A percentile compares a stretch with the other conserved stretches of the same genome.
phyloP scores from a whole-genome alignment of 2,113 vertebrate species.

The Lepus europaeus region DNA sequence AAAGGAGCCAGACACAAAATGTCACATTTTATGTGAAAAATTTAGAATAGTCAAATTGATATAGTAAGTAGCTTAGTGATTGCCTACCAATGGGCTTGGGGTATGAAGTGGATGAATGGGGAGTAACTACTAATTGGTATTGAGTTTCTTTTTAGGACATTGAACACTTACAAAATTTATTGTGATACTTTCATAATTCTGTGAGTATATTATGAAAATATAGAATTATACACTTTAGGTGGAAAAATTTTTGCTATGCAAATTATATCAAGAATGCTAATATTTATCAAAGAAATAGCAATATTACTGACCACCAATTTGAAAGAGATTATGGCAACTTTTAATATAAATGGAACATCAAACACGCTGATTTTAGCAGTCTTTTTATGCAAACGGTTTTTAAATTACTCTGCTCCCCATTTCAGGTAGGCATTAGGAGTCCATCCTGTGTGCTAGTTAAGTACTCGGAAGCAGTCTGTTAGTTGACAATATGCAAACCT shows the following conservation, averaged over 20 bases:
- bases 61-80: background rate
- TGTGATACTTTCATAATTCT: background rate
- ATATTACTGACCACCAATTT: constrained; percentile 9
- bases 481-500: constrained; percentile 23
- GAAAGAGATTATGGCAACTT: background rate
- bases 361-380: background rate
- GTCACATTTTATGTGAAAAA: background rate
- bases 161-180: constrained; percentile 36
- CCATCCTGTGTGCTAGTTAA: background rate
- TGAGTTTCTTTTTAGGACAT: background rate
- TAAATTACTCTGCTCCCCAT: background rate
- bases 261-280: background rate
- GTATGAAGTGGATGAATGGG: background rate
- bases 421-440: constrained; percentile 20
- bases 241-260: background rate
- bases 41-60: constrained; percentile 29
- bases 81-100: background rate
- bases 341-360: constrained; percentile 52
- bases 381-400: background rate
- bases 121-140: background rate
- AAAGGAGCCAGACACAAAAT: background rate
- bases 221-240: background rate
- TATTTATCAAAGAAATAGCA: background rate
- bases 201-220: constrained; percentile 7
- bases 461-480: constrained; percentile 27